Conservation (phyloP, 2,888 invertebrate genomes). For the Volucella bombylans region DNA sequence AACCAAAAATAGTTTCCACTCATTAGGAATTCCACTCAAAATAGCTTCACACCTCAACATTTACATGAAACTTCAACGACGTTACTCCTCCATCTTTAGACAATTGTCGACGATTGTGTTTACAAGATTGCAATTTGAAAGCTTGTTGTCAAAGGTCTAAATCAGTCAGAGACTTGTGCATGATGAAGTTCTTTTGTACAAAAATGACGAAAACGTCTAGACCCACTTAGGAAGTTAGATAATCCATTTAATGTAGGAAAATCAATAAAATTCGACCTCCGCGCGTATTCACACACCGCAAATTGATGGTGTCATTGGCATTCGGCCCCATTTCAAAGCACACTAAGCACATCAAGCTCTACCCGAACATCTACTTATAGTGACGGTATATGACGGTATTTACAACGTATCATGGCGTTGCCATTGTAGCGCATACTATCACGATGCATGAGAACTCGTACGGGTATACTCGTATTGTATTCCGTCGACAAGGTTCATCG, state of each 20-base stretch:
- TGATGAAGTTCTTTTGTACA: too few species aligned
- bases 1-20: slow-evolving; percentile 31
- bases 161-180: background rate
- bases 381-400: too few species aligned
- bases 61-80: slow-evolving; percentile 24
- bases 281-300: slow-evolving; percentile 38
- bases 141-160: slow-evolving; percentile 27
- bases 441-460: background rate
- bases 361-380: slow-evolving; percentile 9
- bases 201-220: background rate
- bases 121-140: slow-evolving; percentile 25
- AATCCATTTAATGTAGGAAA: slow-evolving; percentile 35
- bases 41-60: slow-evolving; percentile 5
- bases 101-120: background rate
- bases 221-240: slow-evolving; percentile 12
- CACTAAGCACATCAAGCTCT: background rate
- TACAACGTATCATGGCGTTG: background rate
- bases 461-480: slow-evolving; percentile 22
- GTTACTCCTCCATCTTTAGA: background rate
- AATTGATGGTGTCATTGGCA: slow-evolving; percentile 64
- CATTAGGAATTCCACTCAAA: slow-evolving; percentile 35
- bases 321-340: slow-evolving; percentile 56
- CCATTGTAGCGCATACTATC: slow-evolving; percentile 32
- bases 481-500: slow-evolving; percentile 52
- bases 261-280: slow-evolving; percentile 67